phyloP scores from a whole-genome alignment of 2,888 invertebrate genomes.

The Dolichopus griseipennis region DNA sequence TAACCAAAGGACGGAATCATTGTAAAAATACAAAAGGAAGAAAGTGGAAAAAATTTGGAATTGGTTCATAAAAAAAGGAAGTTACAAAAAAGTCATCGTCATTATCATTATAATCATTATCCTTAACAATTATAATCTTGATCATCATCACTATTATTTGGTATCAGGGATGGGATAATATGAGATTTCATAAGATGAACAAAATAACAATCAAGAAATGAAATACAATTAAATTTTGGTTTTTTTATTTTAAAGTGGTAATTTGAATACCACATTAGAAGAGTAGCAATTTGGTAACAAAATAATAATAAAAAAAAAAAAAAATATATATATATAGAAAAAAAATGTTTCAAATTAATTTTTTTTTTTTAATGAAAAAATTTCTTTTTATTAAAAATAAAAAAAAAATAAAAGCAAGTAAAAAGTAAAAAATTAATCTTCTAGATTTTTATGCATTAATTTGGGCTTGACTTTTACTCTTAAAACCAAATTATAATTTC shows the following conservation, averaged over 20 bases:
- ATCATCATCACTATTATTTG: background rate
- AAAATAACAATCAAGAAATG: too few relatives aligned
- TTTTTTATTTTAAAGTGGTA: background rate
- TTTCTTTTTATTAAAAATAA: background rate
- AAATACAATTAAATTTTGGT: background rate
- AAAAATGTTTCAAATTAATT: background rate
- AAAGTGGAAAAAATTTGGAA: background rate
- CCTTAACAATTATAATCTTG: background rate
- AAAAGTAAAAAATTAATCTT: background rate
- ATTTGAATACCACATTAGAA: conserved; percentile 3
- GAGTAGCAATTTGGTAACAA: background rate
- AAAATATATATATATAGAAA: too few relatives aligned
- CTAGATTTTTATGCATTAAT: background rate
- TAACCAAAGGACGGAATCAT: too few relatives aligned
- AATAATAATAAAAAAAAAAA: background rate
- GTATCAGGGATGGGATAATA: background rate
- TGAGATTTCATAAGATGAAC: background rate
- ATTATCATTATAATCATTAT: background rate
- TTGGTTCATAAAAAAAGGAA: background rate
- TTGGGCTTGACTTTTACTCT: background rate
- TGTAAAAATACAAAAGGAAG: background rate
- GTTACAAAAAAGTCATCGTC: background rate
- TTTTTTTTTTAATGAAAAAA: background rate
- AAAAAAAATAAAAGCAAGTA: too few relatives aligned
- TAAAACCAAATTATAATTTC: background rate